phyloP scores from a whole-genome alignment of 2,888 invertebrate genomes.

The Digitonthophagus gazella region DNA sequence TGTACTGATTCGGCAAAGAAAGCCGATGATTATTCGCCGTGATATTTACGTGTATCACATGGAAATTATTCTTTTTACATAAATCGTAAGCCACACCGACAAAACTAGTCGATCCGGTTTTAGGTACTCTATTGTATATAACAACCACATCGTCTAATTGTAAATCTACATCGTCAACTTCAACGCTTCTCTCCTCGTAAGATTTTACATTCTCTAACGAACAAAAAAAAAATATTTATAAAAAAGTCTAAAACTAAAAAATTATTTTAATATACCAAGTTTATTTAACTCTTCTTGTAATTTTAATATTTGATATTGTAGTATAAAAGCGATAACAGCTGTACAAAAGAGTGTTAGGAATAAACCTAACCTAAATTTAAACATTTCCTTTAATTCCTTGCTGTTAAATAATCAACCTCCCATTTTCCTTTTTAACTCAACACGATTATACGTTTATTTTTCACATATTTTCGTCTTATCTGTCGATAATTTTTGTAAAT shows the following conservation, averaged over 20 bases:
- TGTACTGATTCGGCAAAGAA: constrained; percentile 84
- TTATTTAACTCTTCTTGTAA: constrained; percentile 32
- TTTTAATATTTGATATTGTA: constrained; percentile 34
- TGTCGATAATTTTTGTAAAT: too few species aligned
- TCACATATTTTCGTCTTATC: too few species aligned
- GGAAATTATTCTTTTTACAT: constrained; percentile 75
- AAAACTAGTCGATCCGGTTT: constrained; percentile 96
- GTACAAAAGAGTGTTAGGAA: constrained; percentile 33
- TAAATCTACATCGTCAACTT: constrained; percentile 47
- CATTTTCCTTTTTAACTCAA: too few species aligned
- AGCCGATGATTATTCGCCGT: constrained; percentile 95
- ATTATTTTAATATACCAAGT: too few species aligned
- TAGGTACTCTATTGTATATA: constrained; percentile 95
- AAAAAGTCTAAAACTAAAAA: too few species aligned
- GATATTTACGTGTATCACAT: constrained; percentile 92
- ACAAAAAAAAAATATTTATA: constrained; percentile 16
- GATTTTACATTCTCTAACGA: constrained; percentile 22
- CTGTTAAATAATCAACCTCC: too few species aligned
- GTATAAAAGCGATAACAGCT: constrained; percentile 31
- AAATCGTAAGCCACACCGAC: constrained; percentile 88
- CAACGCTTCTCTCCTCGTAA: too few species aligned
- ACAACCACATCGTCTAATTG: constrained; percentile 78
- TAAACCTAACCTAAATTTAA: constrained; percentile 36
- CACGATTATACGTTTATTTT: too few species aligned
- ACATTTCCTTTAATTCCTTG: constrained; percentile 28